Evolutionary conservation across 2,113 vertebrate species (phyloP).

Genomic region (Hyaena hyaena): DNA sequence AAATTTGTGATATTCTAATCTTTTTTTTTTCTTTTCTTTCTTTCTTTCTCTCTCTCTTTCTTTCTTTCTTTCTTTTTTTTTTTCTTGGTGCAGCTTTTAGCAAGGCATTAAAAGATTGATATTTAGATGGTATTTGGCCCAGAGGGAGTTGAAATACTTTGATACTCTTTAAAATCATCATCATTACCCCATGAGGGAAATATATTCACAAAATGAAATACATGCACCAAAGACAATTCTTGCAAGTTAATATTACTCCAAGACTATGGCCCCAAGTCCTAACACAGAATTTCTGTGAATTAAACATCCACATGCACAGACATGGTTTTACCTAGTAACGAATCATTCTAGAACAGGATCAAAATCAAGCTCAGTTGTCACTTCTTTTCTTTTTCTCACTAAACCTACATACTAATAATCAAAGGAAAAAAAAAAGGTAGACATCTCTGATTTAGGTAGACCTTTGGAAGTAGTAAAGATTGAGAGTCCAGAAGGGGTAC

Average conservation of each 20-base stretch:
- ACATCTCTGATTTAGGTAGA: neutral
- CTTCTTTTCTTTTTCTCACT: neutral
- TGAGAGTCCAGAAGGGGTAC: neutral
- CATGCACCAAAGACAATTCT: neutral
- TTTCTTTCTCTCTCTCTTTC: neutral
- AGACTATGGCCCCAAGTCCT: neutral
- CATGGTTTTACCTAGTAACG: neutral
- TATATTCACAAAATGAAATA: neutral
- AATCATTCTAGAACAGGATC: neutral
- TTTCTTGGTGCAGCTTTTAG: neutral
- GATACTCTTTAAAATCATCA: neutral
- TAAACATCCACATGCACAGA: neutral
- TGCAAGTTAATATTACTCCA: neutral
- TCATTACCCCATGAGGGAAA: neutral
- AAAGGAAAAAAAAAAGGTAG: neutral
- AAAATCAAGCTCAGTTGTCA: neutral
- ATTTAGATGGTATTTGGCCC: neutral
- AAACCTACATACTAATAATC: neutral
- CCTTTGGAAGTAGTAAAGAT: neutral
- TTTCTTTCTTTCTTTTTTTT: neutral
- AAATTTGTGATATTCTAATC: slow-evolving; percentile 17
- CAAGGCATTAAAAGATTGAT: slow-evolving; percentile 14
- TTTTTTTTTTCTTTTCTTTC: neutral
- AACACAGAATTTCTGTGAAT: neutral
- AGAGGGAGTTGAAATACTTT: neutral